Conservation (phyloP, 2,797 vertebrate genomes). For the Rhabdomys pumilio region DNA sequence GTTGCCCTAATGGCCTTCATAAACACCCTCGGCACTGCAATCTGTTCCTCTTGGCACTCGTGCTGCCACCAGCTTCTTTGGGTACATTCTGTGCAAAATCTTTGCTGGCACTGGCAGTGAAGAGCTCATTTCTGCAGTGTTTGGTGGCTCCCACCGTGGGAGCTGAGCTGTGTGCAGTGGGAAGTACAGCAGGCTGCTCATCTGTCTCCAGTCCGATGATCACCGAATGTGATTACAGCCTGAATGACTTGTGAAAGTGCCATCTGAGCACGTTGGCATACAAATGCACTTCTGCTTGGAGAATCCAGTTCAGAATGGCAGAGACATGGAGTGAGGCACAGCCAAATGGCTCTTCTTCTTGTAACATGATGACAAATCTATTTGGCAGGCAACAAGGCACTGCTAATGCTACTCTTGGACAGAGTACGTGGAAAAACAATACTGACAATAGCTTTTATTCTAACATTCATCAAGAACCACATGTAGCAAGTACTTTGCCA, state of each 20-base stretch:
- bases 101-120: conserved; percentile 48
- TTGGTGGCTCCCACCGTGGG: background rate
- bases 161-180: background rate
- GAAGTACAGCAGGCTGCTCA: conserved; percentile 22
- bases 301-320: conserved; percentile 38
- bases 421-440: conserved; percentile 38
- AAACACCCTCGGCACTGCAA: conserved; percentile 70
- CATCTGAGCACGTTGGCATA: conserved; percentile 58
- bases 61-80: conserved; percentile 46
- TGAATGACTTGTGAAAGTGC: conserved; percentile 31
- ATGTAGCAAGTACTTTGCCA: background rate
- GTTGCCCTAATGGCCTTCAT: conserved; percentile 72
- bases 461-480: background rate
- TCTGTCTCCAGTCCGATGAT: conserved; percentile 31
- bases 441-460: conserved; percentile 24
- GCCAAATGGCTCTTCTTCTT: conserved; percentile 69
- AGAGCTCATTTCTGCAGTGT: background rate
- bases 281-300: conserved; percentile 44
- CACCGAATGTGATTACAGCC: background rate
- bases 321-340: conserved; percentile 5
- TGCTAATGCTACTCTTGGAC: conserved; percentile 52
- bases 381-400: conserved; percentile 18
- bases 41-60: conserved; percentile 79
- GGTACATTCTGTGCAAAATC: conserved; percentile 67
- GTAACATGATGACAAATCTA: conserved; percentile 70